Percentiles rank a stretch among this genome's conserved stretches.
phyloP scores from a whole-genome alignment of 2,113 vertebrate species.

The Riparia riparia region DNA sequence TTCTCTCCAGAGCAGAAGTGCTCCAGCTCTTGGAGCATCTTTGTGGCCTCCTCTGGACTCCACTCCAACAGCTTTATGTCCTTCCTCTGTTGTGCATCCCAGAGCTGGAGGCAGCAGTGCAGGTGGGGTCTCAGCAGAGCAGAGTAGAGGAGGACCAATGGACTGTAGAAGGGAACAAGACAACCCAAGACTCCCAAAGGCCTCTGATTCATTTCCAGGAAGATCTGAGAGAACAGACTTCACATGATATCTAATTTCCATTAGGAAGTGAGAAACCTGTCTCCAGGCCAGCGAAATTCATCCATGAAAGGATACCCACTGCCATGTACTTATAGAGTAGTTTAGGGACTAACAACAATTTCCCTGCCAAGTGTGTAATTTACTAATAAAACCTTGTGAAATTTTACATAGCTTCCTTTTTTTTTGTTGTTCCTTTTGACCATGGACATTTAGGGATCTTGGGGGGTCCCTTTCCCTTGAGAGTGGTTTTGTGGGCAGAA shows the following conservation, averaged over 20 bases:
- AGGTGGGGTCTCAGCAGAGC: neutral
- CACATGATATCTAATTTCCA: neutral
- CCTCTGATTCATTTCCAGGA: neutral
- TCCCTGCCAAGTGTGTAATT: neutral
- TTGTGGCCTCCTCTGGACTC: neutral
- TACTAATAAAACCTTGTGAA: neutral
- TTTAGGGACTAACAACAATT: neutral
- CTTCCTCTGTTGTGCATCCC: neutral
- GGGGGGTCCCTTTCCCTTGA: neutral
- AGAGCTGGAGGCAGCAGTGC: neutral
- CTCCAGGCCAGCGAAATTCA: neutral
- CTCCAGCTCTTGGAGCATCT: neutral
- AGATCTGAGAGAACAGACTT: neutral
- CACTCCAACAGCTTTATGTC: neutral
- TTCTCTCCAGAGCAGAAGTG: neutral
- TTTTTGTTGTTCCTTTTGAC: neutral
- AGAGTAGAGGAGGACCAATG: neutral
- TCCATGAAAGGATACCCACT: neutral
- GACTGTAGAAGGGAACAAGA: neutral
- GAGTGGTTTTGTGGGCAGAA: neutral
- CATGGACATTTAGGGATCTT: neutral
- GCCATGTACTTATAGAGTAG: neutral
- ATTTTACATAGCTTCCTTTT: neutral
- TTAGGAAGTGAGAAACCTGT: neutral
- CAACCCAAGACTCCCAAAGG: neutral